Conservation (phyloP, 2,797 vertebrate species). For the Chelmon rostratus region DNA sequence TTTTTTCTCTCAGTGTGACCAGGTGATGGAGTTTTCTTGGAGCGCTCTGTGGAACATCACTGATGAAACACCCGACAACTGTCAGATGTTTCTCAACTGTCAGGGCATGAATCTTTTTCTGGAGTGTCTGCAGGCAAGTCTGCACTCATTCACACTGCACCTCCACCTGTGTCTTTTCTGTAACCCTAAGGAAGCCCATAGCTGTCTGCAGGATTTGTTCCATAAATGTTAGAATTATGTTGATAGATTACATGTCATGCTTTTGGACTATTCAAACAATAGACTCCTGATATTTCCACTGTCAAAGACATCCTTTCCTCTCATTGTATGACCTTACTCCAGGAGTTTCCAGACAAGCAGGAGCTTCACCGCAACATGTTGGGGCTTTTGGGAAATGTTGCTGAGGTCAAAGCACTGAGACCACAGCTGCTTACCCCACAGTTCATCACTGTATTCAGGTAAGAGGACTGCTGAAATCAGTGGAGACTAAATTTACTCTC, state of each 20-base stretch:
- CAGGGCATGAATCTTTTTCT: slow-evolving; percentile 97
- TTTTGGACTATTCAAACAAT: background rate
- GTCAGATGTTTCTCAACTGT: slow-evolving; percentile 98
- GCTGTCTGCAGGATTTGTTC: background rate
- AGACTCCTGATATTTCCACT: background rate
- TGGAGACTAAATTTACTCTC: background rate
- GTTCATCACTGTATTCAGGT: slow-evolving; percentile 98
- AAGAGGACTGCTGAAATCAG: slow-evolving; percentile 10
- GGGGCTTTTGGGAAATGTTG: slow-evolving; percentile 96
- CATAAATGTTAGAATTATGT: background rate
- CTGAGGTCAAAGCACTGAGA: slow-evolving; percentile 93
- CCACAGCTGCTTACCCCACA: slow-evolving; percentile 96
- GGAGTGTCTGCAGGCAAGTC: slow-evolving; percentile 92
- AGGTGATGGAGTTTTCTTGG: slow-evolving; percentile 99
- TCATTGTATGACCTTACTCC: background rate
- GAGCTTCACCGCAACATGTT: slow-evolving; percentile 98
- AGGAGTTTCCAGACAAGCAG: slow-evolving; percentile 99
- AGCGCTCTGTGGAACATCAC: slow-evolving; percentile 99
- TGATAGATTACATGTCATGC: background rate
- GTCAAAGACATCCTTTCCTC: background rate
- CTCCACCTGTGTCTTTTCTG: background rate
- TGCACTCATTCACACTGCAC: background rate
- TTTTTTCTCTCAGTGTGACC: slow-evolving; percentile 89
- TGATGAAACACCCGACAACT: slow-evolving; percentile 98
- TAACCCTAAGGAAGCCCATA: background rate